Base-by-base conservation (phyloP, 2,113 vertebrate genomes). In the Sapajus apella region DNA sequence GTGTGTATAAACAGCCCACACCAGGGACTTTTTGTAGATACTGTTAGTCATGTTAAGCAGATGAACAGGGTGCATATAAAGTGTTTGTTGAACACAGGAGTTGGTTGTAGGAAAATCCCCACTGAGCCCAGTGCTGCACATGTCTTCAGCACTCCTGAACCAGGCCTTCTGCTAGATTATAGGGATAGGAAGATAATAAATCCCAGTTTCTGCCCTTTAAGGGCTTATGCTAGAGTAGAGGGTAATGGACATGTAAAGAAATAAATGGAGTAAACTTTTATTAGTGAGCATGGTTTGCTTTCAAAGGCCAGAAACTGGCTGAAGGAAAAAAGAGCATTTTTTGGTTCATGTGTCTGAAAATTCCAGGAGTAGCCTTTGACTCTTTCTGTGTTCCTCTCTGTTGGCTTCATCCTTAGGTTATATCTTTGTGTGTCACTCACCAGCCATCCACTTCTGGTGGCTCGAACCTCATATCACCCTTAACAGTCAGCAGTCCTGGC, bases 251-350 rank as follows among this genome's bases (percentile, higher is more conserved):
- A 35, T 50, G 5, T 35, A 23, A 86, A 55, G 8, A 87, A 94
- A 86, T 77, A 84, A 91, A 58, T 50, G 45, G 77, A 87, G 40
- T 45, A 56, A 56, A 32, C 40, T 77, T 75, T 30, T 84, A 25
- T 84, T 90, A 77, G n/a, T 93, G 68, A 56, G 66, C 20, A 9
- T 86, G 11, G 37, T 81, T 85, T 95, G n/a, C n/a, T 87, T 85
- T 30, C 55, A 87, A 81, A 64, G 47, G 11, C 64, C 64, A 55
- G 95, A 92, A 95, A 32, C n/a, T 88, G 58, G 2, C 16, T 81
- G 27, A 80, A 68, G 35, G 52, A 35, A 82, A 77, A 91, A 94
- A 89, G 82, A 70, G 47, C 58, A 52, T 47, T 25, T n/a, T 95
- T 56, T n/a, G 68, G 61, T 21, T 79, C 45, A 58, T 23, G 58